Base-by-base conservation (phyloP, 37 sponge, comb jelly and placozoan genomes). In the Haliclona indistincta region DNA sequence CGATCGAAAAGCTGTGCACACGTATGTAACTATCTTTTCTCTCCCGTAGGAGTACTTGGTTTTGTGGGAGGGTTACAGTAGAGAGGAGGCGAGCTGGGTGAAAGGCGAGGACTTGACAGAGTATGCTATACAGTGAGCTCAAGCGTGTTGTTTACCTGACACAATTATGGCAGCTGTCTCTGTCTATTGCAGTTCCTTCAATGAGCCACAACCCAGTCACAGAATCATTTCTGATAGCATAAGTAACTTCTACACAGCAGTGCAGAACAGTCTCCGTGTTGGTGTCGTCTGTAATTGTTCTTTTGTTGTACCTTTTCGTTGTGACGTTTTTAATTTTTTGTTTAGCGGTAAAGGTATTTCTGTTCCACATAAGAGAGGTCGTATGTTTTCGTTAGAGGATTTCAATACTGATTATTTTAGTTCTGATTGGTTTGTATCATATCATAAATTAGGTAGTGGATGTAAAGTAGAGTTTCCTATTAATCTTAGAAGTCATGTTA, bases 381-480 rank as follows among this genome's bases (percentile, higher is more conserved):
- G 28, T 43, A 33, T 62, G 42, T 61, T 63, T 42, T 29, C 61
- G 20, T 42, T 61, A 25, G 25, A 61, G 30, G 47, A 43, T 25
- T 61, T 75, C 36, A 35, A 61, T 64, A 39, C 29, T 20, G 42
- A 43, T 19, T 75, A 62, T 64, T 75, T 75, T 61, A 30, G 17
- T 41, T 30, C 29, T 40, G 76, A 76, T n/a, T 76, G 64, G 65
- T 63, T 64, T 44, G 49, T 43, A 39, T 47, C 43, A 44, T 63
- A 76, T 41, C 33, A 76, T 43, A 54, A 4, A 54, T 2, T 54
- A 22, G 58, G 60, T 38, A 64, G 64, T 44, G 76, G 76, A 4
- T 76, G 76, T 43, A 63, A 26, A 15, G 37, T 76, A 62, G 76
- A 76, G n/a, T n/a, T n/a, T n/a, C n/a, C n/a, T n/a, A n/a, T n/a